phyloP scores from a whole-genome alignment of 2,888 invertebrate species.

The Elysia crispata region DNA sequence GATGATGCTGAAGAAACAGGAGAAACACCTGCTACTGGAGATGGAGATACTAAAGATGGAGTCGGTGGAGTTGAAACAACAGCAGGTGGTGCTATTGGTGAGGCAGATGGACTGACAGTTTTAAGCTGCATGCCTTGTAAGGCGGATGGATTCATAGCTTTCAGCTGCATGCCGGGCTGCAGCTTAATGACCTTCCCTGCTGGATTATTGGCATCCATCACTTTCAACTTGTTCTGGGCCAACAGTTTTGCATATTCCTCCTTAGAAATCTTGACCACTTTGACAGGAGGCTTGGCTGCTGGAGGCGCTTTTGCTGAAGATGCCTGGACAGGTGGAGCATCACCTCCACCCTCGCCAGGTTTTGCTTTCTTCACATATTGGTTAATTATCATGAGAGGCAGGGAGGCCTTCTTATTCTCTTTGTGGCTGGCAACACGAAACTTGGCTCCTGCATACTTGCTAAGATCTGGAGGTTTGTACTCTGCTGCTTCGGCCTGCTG shows the following conservation, averaged over 20 bases:
- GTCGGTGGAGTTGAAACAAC: background rate
- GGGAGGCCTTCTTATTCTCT: background rate
- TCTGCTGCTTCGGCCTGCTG: background rate
- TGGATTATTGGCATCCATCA: slow-evolving; percentile 41
- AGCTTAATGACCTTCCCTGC: slow-evolving; percentile 50
- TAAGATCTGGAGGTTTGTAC: slow-evolving; percentile 21
- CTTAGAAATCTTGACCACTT: slow-evolving; percentile 50
- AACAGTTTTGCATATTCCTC: slow-evolving; percentile 52
- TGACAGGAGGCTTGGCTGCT: slow-evolving; percentile 39
- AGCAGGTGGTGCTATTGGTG: background rate
- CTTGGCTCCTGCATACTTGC: slow-evolving; percentile 46
- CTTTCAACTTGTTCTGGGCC: slow-evolving; percentile 50
- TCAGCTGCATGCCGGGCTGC: slow-evolving; percentile 50
- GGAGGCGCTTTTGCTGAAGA: slow-evolving; percentile 18
- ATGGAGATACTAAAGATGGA: background rate
- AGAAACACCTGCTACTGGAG: background rate
- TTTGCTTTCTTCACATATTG: slow-evolving; percentile 42
- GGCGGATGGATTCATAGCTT: background rate
- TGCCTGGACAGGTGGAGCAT: background rate
- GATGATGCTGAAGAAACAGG: background rate
- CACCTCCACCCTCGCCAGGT: background rate
- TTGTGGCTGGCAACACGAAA: slow-evolving; percentile 39
- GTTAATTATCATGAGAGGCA: slow-evolving; percentile 36
- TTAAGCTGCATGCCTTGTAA: background rate
- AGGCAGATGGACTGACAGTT: background rate